Evolutionary conservation across 2,113 vertebrate genomes (phyloP).

Genomic region (Carassius auratus): DNA sequence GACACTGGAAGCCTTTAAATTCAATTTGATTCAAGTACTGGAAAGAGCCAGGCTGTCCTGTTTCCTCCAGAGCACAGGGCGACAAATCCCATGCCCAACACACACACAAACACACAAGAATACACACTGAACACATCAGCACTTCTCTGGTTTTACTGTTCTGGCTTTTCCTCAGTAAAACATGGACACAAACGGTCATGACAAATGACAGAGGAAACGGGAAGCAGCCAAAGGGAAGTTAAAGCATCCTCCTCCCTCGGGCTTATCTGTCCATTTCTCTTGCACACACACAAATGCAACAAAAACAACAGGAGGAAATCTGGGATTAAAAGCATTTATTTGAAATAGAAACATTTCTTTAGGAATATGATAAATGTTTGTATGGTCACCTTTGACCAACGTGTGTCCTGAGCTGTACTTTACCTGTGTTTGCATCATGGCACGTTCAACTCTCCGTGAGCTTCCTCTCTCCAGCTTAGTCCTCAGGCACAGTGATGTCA

Average conservation of each 20-base stretch:
- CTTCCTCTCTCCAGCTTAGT: slow-evolving; percentile 88
- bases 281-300: slow-evolving; percentile 15
- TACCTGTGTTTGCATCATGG: slow-evolving; percentile 96
- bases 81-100: background rate
- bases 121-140: background rate
- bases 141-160: slow-evolving; percentile 11
- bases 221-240: slow-evolving; percentile 41
- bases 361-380: background rate
- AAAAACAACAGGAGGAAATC: slow-evolving; percentile 22
- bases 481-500: slow-evolving; percentile 85
- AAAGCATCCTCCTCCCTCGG: background rate
- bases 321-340: background rate
- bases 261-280: slow-evolving; percentile 28
- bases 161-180: slow-evolving; percentile 33
- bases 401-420: slow-evolving; percentile 3
- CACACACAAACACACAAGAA: background rate
- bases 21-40: background rate
- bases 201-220: slow-evolving; percentile 37
- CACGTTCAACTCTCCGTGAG: slow-evolving; percentile 86
- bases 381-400: background rate
- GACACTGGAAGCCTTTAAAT: background rate
- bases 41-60: background rate
- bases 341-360: background rate
- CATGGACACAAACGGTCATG: slow-evolving; percentile 21
- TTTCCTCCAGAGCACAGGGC: background rate